A percentile compares a stretch with the other conserved stretches of the same genome.
Conservation (phyloP, 2,888 invertebrate species). For the Chloroclystis v-ata region DNA sequence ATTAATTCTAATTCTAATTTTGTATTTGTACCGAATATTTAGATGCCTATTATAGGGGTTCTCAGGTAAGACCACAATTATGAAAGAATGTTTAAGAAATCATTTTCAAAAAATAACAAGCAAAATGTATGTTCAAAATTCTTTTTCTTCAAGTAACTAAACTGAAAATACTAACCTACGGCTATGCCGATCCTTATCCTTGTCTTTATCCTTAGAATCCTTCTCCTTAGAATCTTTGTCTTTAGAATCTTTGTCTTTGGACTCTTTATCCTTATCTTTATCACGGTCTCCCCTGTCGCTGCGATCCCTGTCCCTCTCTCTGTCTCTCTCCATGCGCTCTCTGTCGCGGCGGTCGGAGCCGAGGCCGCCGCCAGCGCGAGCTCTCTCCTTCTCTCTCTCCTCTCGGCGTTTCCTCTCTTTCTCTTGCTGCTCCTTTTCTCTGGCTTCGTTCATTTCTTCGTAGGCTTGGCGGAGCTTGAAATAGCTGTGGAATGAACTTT, state of each 20-base stretch:
- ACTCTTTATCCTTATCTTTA: slow-evolving; percentile 21
- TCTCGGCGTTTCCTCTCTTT: slow-evolving; percentile 70
- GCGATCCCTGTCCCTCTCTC: slow-evolving; percentile 56
- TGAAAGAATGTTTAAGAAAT: too few relatives aligned
- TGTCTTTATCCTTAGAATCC: slow-evolving; percentile 18
- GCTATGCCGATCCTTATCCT: slow-evolving; percentile 31
- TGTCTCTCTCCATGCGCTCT: slow-evolving; percentile 66
- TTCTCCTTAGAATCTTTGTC: slow-evolving; percentile 20
- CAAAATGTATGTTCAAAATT: too few relatives aligned
- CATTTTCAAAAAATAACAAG: not conserved
- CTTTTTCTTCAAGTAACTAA: not conserved
- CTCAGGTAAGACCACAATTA: too few relatives aligned
- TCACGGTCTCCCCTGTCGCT: slow-evolving; percentile 36
- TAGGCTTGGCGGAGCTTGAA: slow-evolving; percentile 83
- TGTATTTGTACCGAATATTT: too few relatives aligned
- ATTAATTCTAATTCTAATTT: too few relatives aligned
- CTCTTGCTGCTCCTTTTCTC: slow-evolving; percentile 80
- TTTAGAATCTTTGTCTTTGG: slow-evolving; percentile 19
- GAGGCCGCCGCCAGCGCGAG: slow-evolving; percentile 57
- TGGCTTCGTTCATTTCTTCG: slow-evolving; percentile 80
- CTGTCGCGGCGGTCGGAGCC: slow-evolving; percentile 66
- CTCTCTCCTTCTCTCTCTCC: slow-evolving; percentile 62
- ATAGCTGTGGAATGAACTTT: slow-evolving; percentile 61
- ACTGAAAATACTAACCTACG: slow-evolving; percentile 14
- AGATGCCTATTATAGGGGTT: too few relatives aligned